Evolutionary conservation across 2,113 vertebrate species (phyloP), one percentile per base, ranked within the genome.

Genomic region (Ceuthmochares aereus): DNA sequence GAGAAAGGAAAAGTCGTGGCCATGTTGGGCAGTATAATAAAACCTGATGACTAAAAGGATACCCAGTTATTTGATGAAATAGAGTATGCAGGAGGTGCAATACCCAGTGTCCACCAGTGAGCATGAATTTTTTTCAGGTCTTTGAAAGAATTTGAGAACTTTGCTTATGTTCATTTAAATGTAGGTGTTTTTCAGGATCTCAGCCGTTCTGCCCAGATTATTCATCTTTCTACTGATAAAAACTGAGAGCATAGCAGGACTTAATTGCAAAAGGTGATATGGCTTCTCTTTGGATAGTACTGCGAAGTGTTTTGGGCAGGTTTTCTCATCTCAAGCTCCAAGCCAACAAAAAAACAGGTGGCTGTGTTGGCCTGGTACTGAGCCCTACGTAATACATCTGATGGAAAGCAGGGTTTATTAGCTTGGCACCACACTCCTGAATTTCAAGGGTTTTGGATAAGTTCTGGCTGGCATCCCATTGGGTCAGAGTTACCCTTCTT

Each of bases 391-490:
- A 67, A 74, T 23, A 12, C 42, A 60, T 7, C 13, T 30, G 83
- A 56, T 54, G 92, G 63, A 51, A 86, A 45, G 54, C 75, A 58
- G 89, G 37, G 7, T 67, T 59, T 84, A 60, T 26, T 81, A 81
- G 82, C 69, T 69, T 42, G 85, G 94, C 92, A 83, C 54, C 0
- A 4, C 12, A 1, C 58, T 79, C 23, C 74, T 10, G 47, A 9
- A 36, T 22, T 54, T 12, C 27, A 73, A 69, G 94, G 83, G 75
- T 1, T 90, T 58, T 64, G 88, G 72, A 14, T 82, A 11, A 86
- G 83, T 62, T 51, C 79, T 97, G 94, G 90, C 92, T 90, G 75
- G 59, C 85, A 13, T 73, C 96, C 95, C 90, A 62, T 21, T 55
- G 83, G 92, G 51, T 62, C 90, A 93, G 56, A 76, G 30, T 40